These are phyloP conservation scores for Telenomus remus DNA, from an alignment of 1,140 invertebrate genomes.

Conservation along the genomic window DNA sequence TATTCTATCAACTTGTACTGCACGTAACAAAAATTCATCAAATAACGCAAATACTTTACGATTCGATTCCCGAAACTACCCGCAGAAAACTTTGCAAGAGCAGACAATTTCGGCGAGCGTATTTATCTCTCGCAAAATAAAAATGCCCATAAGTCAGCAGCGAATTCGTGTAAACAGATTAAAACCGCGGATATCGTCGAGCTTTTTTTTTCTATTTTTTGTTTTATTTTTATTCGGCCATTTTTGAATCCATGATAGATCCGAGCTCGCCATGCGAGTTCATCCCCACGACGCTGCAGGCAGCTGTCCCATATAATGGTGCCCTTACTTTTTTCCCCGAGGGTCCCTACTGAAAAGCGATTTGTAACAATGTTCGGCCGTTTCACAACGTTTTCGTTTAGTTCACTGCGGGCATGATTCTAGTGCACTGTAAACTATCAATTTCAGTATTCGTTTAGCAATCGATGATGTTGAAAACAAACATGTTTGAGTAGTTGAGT, in stretches of 20 bases:
- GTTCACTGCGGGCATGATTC: conserved; percentile 57
- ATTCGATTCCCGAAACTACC: conserved; percentile 34
- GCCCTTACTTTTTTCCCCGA: conserved; percentile 50
- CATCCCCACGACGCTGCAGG: conserved; percentile 33
- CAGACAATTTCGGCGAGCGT: conserved; percentile 13
- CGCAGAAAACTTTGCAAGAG: conserved; percentile 30
- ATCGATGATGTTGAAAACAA: background rate
- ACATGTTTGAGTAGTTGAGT: background rate
- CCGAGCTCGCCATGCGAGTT: conserved; percentile 34
- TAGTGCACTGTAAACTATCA: conserved; percentile 50
- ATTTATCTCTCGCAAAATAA: conserved; percentile 16
- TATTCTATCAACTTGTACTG: conserved; percentile 47
- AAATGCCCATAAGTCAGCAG: conserved; percentile 10
- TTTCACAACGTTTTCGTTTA: conserved; percentile 57
- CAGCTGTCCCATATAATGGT: conserved; percentile 40
- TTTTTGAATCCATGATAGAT: conserved; percentile 41
- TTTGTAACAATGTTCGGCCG: conserved; percentile 53
- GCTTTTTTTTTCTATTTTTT: too few relatives aligned
- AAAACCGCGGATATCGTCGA: background rate
- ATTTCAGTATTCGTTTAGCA: conserved; percentile 6
- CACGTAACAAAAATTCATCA: conserved; percentile 51
- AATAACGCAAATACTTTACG: conserved; percentile 42
- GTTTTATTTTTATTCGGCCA: conserved; percentile 23
- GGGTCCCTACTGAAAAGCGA: conserved; percentile 50
- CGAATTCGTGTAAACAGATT: conserved; percentile 22